Evolutionary conservation across 2,113 vertebrate genomes (phyloP), one percentile per base, ranked within the genome.

Genomic region (Eonycteris spelaea): DNA sequence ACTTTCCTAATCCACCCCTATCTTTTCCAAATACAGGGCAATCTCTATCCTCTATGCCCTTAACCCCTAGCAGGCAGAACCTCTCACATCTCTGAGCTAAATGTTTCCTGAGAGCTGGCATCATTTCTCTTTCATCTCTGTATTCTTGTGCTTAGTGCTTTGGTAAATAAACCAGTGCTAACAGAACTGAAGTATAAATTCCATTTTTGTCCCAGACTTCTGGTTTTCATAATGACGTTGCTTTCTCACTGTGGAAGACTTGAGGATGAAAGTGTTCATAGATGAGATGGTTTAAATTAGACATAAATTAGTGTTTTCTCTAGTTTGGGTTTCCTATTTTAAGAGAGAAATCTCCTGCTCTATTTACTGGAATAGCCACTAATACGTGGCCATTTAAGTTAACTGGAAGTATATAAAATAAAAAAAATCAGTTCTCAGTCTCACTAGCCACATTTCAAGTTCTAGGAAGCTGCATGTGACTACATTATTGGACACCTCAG

Each of bases 301-400:
- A 85, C 19, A 38, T 22, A 40, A 83, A 70, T 45, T 51, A 48
- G 33, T 77, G 45, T 71, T 67, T 33, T 51, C 45, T 68, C 55
- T 65, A 90, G 51, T 67, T 70, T 78, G 78, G n/a, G 45, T 65
- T 86, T 95, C 70, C 38, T 70, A 33, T 40, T 92, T 94, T 74
- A 90, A 68, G 45, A 59, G 30, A 79, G 63, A 61, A 77, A 16
- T 48, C 65, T 91, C 63, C 26, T 83, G 57, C 9, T 43, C 45
- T 61, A n/a, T 45, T 40, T 67, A 61, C 43, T 15, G 78, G 63
- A 65, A 43, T 48, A 68, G 85, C 13, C 12, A 63, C 67, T 40
- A n/a, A 65, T 51, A 57, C 15, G 55, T 28, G 40, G 33, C 16
- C 77, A 35, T 43, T 80, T 79, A 84, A 79, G 22, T 53, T 48